A percentile compares a stretch with the other conserved stretches of the same genome.
phyloP scores from a whole-genome alignment of 2,797 vertebrate genomes.

The Pangasius macronema region DNA sequence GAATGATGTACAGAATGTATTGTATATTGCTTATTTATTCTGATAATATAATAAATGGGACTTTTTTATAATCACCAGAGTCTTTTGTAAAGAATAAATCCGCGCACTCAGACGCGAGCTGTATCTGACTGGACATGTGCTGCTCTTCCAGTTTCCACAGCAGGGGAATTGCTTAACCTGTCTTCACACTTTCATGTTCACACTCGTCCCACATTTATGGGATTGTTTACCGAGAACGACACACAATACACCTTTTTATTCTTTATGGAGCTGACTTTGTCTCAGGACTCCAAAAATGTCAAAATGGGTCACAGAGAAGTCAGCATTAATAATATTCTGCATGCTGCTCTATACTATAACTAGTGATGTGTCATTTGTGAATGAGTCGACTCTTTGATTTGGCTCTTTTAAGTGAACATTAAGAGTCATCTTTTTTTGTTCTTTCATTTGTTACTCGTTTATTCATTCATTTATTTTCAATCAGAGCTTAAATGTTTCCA shows the following conservation, averaged over 20 bases:
- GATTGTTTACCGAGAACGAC: neutral
- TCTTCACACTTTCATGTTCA: conserved; percentile 5
- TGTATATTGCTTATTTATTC: conserved; percentile 59
- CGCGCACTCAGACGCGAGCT: neutral
- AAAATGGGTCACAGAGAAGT: neutral
- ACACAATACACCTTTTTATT: neutral
- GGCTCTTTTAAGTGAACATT: neutral
- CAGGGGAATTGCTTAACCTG: neutral
- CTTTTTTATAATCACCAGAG: neutral
- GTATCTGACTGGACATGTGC: neutral
- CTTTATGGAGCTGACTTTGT: neutral
- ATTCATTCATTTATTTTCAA: neutral
- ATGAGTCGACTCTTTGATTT: neutral
- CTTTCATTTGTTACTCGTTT: neutral
- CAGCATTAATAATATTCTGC: too few species aligned
- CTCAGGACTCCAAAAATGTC: neutral
- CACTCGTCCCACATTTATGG: neutral
- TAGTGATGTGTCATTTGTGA: neutral
- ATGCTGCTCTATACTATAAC: too few species aligned
- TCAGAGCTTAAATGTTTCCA: too few species aligned
- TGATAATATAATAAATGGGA: conserved; percentile 52
- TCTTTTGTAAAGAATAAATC: neutral
- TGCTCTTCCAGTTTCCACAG: neutral
- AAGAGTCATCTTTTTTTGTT: neutral
- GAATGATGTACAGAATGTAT: conserved; percentile 33